Evolutionary conservation across 2,888 invertebrate genomes (phyloP), one percentile per base, ranked within the genome.

Genomic region (Lacanobia oleracea): DNA sequence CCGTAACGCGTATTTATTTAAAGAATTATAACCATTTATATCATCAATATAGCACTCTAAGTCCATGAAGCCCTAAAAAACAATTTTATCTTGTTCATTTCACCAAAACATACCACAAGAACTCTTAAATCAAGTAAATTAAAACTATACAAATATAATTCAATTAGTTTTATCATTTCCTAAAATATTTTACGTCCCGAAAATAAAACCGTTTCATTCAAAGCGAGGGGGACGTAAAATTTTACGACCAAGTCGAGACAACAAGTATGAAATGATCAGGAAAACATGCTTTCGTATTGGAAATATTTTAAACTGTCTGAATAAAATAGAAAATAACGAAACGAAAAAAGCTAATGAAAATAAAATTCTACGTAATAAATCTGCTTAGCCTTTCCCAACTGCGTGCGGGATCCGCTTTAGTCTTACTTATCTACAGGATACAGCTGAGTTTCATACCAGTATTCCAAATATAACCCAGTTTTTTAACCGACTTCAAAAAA

Each of bases 131-230:
- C n/a, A 50, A 68, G 56, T 21, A 40, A 57, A 50, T n/a, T n/a
- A 23, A 50, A n/a, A 67, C 67, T 33, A 68, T 8, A 37, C 6
- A 37, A 21, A 57, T 33, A 27, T 27, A 2, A 69, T 45, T 77
- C 16, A 73, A 57, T 73, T 51, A 51, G 10, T 37, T 77, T 59
- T 45, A 73, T 57, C 18, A 45, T 68, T 27, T 56, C 70, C 70
- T 77, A 77, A 70, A 77, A 69, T 12, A 57, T 51, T 73, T 70
- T 27, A 77, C 45, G 50, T 50, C 43, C 23, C 12, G 37, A 57
- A 23, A 59, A 27, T 71, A 77, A 57, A 84, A 72, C 67, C 61
- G 61, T 79, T 79, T 68, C 51, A 66, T 37, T 74, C 48, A 68
- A 79, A 71, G 57, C 40, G 70, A 51, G 9, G n/a, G 43, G n/a